Conservation (phyloP, 2,888 invertebrate species). For the Elmis aenea region DNA sequence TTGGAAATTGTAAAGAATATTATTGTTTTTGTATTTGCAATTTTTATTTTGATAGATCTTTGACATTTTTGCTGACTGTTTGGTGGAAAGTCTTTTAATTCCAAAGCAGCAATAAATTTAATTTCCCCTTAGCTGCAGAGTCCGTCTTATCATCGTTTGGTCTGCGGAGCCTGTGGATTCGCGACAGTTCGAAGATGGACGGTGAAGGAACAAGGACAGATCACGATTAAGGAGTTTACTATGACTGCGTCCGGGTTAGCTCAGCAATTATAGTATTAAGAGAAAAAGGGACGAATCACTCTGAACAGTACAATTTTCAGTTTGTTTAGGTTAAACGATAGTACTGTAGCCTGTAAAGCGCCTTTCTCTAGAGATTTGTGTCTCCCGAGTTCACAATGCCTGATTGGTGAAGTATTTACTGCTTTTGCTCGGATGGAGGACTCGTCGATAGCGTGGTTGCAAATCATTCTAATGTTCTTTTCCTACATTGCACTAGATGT, state of each 20-base stretch:
- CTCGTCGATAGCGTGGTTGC: slow-evolving; percentile 39
- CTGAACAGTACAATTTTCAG: slow-evolving; percentile 8
- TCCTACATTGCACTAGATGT: too few relatives aligned
- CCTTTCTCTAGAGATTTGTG: slow-evolving; percentile 44
- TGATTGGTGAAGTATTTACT: slow-evolving; percentile 47
- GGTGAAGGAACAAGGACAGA: slow-evolving; percentile 34
- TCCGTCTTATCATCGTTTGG: slow-evolving; percentile 40
- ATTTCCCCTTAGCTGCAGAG: slow-evolving; percentile 38
- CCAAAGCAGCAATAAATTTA: slow-evolving; percentile 37
- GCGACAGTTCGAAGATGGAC: slow-evolving; percentile 41
- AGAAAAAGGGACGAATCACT: slow-evolving; percentile 10
- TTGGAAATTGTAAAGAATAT: too few relatives aligned
- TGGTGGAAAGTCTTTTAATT: slow-evolving; percentile 12
- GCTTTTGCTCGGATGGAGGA: slow-evolving; percentile 39
- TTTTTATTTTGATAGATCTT: too few relatives aligned
- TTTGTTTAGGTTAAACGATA: slow-evolving; percentile 21
- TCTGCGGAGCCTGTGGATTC: slow-evolving; percentile 32
- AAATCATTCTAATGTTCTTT: slow-evolving; percentile 42
- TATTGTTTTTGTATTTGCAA: too few relatives aligned
- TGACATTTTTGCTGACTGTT: too few relatives aligned
- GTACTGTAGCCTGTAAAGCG: slow-evolving; percentile 31
- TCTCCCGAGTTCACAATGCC: slow-evolving; percentile 44
- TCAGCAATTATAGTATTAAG: slow-evolving; percentile 6
- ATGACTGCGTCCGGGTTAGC: slow-evolving; percentile 15
- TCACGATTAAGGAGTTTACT: slow-evolving; percentile 24